These are phyloP conservation scores for Pteronura brasiliensis DNA, from an alignment of 2,113 vertebrate genomes.

Conservation along the genomic window DNA sequence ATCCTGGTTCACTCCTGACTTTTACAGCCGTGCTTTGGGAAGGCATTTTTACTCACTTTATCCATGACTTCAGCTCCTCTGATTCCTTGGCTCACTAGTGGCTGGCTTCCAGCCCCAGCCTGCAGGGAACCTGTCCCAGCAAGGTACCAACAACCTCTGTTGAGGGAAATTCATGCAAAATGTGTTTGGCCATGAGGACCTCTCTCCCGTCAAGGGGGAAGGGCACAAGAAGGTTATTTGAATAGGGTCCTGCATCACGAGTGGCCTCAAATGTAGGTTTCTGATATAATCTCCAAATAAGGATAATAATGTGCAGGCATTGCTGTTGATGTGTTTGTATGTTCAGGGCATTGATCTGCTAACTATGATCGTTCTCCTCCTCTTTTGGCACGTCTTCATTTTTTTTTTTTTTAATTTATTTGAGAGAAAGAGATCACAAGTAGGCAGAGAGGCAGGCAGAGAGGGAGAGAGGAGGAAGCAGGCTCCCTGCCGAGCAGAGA, in stretches of 20 bases:
- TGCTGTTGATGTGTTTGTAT: background rate
- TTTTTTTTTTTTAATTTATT: background rate
- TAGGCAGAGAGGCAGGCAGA: too few species aligned
- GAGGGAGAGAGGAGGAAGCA: too few species aligned
- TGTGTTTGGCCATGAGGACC: background rate
- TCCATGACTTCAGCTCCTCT: background rate
- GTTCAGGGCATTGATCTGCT: background rate
- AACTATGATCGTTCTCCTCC: background rate
- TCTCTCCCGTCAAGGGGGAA: background rate
- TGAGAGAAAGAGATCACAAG: too few species aligned
- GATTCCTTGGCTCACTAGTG: background rate
- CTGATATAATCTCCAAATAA: background rate
- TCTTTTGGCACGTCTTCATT: background rate
- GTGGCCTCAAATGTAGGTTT: background rate
- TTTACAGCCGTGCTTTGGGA: background rate
- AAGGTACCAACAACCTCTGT: background rate
- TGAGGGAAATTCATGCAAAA: background rate
- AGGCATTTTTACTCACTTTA: background rate
- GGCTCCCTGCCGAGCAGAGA: too few species aligned
- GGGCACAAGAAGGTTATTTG: background rate
- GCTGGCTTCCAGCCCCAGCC: background rate
- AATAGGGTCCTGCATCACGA: background rate
- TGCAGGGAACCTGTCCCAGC: background rate
- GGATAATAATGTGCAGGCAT: rapidly evolving
- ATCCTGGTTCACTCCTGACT: background rate